Conservation (phyloP, 2,113 vertebrate genomes). For the Phrynosoma blainvillii region DNA sequence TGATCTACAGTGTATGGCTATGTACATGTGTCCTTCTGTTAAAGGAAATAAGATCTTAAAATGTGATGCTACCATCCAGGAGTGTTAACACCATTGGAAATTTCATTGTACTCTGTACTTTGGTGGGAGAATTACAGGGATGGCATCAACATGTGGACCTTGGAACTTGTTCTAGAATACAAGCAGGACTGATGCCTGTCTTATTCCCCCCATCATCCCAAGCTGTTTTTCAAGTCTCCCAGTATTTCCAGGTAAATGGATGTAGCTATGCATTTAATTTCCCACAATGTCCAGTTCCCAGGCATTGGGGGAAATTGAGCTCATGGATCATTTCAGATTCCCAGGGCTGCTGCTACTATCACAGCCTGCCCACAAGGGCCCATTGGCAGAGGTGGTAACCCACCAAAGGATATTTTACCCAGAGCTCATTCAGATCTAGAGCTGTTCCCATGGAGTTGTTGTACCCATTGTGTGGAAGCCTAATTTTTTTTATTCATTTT, state of each 20-base stretch:
- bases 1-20: slow-evolving; percentile 46
- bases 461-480: slow-evolving; percentile 57
- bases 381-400: neutral
- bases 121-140: neutral
- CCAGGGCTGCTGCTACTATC: neutral
- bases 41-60: slow-evolving; percentile 39
- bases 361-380: neutral
- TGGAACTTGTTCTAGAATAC: neutral
- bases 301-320: neutral
- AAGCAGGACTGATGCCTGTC: neutral
- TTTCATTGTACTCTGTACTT: neutral
- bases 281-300: neutral
- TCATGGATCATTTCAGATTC: neutral
- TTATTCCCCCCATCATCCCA: neutral
- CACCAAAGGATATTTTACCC: neutral
- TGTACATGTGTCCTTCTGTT: slow-evolving; percentile 34
- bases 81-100: neutral
- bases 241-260: neutral
- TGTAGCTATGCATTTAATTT: neutral
- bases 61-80: slow-evolving; percentile 14
- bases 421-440: neutral
- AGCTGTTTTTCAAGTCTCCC: too few relatives aligned
- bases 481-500: neutral
- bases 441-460: neutral
- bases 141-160: neutral